These are phyloP conservation scores for Strigamia transsilvanica DNA, from an alignment of 2,888 invertebrate species.

Conservation along the genomic window DNA sequence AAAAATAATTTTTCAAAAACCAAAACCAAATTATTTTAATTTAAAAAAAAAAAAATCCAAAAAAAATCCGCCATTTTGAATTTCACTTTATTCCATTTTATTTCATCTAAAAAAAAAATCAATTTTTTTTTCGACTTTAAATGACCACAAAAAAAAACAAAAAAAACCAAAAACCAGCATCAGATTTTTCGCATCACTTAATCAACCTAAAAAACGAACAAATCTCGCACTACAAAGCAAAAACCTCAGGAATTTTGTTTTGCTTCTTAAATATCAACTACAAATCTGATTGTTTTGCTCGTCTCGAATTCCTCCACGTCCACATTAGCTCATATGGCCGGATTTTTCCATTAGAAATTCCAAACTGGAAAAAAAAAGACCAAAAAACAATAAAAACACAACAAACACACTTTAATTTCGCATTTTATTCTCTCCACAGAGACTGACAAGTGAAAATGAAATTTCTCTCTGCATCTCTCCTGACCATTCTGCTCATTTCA, in stretches of 20 bases:
- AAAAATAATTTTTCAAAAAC: no score
- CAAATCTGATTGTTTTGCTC: neutral
- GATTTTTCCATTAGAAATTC: neutral
- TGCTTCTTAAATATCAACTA: neutral
- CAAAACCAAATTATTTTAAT: no score
- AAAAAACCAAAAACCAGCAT: neutral
- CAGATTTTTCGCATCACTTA: no score
- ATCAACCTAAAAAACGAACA: neutral
- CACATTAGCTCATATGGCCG: neutral
- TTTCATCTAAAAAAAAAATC: no score
- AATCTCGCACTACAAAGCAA: no score
- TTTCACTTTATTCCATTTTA: no score
- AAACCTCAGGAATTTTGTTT: neutral
- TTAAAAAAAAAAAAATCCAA: neutral
- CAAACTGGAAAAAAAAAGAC: neutral
- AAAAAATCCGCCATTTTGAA: neutral
- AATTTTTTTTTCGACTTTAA: neutral
- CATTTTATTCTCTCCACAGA: slow-evolving; percentile 5
- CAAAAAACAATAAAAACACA: neutral
- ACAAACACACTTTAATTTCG: neutral
- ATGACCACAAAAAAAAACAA: neutral
- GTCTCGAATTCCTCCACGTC: neutral
- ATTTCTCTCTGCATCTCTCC: neutral
- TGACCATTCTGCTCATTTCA: neutral
- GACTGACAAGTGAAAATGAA: slow-evolving; percentile 24